Base-by-base conservation (phyloP, 92 coral and sea anemone species). In the Heliopora coerulea region DNA sequence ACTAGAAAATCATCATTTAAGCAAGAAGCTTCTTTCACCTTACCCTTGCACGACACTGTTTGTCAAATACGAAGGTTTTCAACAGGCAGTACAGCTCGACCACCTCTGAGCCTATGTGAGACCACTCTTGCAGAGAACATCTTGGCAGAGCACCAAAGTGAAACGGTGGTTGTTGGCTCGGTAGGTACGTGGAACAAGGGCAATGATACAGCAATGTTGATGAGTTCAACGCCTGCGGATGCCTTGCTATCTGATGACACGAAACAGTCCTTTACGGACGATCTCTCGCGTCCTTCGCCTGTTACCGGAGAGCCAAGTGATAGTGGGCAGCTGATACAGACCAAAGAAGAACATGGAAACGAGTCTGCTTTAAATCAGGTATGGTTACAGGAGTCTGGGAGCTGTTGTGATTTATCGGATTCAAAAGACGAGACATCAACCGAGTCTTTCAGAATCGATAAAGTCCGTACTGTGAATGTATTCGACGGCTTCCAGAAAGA, bases 181-280 rank as follows among this genome's bases (percentile, higher is more conserved):
- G 6, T 70, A 4, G 63, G 54, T 15, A 70, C 64, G 29, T 70
- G 77, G 77, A 20, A 62, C 8, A 59, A 54, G 27, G 77, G 44
- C 1, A 54, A 70, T 29, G 77, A 21, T 0, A 35, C 62, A 5
- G 59, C 25, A 15, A 54, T 54, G 21, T 54, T 70, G 49, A 31
- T 70, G 49, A 70, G 77, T 25, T 70, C 77, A 11, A 70, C 77
- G 10, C 77, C 77, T 0, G 62, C 63, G 24, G 63, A 54, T 21
- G 33, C 32, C 13, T 12, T 67, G 20, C 58, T 67, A 1, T 54
- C 25, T 28, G 58, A 67, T 2, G 48, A 25, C 25, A 52, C 48
- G 32, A 46, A 0, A 4, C 74, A 54, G 33, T 67, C 40, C 4
- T 67, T 67, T 21, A 21, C 34, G 28, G 59, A 13, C 0, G 59